Conservation (phyloP, 2,113 vertebrate genomes). For the Mesembrinibis cayennensis region DNA sequence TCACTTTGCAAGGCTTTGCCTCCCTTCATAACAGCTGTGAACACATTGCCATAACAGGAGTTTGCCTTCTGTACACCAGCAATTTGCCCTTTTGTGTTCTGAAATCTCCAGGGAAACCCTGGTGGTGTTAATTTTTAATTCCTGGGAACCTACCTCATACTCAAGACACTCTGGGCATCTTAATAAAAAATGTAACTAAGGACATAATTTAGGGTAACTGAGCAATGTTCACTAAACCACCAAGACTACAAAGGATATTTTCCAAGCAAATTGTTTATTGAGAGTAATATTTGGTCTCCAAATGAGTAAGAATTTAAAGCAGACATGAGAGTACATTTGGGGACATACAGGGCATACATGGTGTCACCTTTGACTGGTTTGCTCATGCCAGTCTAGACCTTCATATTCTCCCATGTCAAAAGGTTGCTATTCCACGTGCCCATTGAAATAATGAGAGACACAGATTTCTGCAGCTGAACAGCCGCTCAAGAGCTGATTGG, state of each 20-base stretch:
- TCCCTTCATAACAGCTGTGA: constrained; percentile 47
- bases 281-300: background rate
- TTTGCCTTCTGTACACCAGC: constrained; percentile 24
- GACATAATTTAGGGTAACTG: background rate
- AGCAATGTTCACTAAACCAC: background rate
- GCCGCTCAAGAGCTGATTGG: background rate
- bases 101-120: background rate
- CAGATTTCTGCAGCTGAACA: background rate
- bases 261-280: background rate
- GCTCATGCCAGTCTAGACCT: background rate
- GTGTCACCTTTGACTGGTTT: background rate
- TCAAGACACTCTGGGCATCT: background rate
- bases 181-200: constrained; percentile 1
- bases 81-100: constrained; percentile 14
- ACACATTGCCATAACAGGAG: background rate
- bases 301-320: background rate
- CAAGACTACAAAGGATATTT: background rate
- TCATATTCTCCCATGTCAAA: background rate
- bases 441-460: background rate
- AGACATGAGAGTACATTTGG: background rate
- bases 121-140: background rate
- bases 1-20: constrained; percentile 2
- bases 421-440: background rate
- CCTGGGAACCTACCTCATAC: background rate
- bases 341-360: background rate